These are phyloP conservation scores for Smittia aterrima DNA, from an alignment of 2,888 invertebrate genomes.

Conservation along the genomic window DNA sequence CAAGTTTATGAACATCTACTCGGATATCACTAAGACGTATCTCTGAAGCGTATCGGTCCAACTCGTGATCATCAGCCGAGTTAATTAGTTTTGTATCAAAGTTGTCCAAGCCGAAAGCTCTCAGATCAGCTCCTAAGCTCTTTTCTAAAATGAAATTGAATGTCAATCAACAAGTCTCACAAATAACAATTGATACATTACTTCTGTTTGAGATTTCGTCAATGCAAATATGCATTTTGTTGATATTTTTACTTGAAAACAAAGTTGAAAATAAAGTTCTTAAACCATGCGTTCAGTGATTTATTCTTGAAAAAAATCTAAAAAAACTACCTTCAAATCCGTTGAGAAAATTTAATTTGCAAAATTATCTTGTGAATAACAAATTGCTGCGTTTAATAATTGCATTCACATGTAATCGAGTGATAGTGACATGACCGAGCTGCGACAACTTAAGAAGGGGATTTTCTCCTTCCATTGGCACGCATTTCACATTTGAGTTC, in stretches of 20 bases:
- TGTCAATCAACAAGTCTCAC: background rate
- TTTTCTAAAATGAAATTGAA: background rate
- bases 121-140: background rate
- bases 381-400: too few relatives aligned
- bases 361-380: too few relatives aligned
- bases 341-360: too few relatives aligned
- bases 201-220: conserved; percentile 14
- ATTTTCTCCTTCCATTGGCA: conserved; percentile 21
- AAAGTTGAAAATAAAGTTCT: conserved; percentile 1
- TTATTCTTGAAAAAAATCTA: too few relatives aligned
- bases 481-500: background rate
- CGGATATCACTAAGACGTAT: conserved; percentile 6
- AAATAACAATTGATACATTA: background rate
- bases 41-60: background rate
- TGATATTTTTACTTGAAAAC: background rate
- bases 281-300: too few relatives aligned
- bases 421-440: too few relatives aligned
- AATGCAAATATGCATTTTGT: background rate
- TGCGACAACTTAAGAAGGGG: conserved; percentile 2
- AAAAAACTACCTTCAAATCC: too few relatives aligned
- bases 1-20: background rate
- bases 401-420: too few relatives aligned
- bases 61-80: background rate
- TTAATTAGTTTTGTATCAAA: background rate
- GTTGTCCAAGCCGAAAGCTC: conserved; percentile 24